These are phyloP conservation scores for Ypsolopha sequella DNA, from an alignment of 2,888 invertebrate species.

Conservation along the genomic window DNA sequence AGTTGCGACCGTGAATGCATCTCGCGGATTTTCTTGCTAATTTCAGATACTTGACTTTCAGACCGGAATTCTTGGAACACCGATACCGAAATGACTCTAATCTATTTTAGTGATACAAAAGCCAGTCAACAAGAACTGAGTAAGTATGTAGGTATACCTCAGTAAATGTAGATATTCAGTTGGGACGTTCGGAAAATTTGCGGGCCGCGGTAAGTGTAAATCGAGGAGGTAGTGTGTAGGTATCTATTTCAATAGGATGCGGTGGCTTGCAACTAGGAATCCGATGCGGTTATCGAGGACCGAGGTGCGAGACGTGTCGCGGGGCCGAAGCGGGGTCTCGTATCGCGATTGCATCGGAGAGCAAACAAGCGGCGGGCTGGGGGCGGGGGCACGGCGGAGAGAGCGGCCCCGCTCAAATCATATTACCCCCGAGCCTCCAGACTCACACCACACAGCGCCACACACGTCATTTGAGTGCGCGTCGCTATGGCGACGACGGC, in stretches of 20 bases:
- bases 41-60: too few relatives aligned
- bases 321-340: slow-evolving; percentile 29
- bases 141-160: background rate
- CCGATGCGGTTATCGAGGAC: slow-evolving; percentile 66
- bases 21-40: too few relatives aligned
- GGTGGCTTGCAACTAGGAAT: slow-evolving; percentile 66
- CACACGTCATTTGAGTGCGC: slow-evolving; percentile 78
- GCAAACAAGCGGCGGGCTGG: slow-evolving; percentile 65
- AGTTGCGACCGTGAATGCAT: too few relatives aligned
- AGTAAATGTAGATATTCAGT: background rate
- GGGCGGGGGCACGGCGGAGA: slow-evolving; percentile 24
- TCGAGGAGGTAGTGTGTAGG: slow-evolving; percentile 38
- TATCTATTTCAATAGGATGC: slow-evolving; percentile 66
- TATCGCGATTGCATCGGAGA: slow-evolving; percentile 71
- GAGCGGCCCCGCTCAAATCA: slow-evolving; percentile 52
- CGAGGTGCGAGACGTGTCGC: slow-evolving; percentile 49
- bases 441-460: slow-evolving; percentile 34
- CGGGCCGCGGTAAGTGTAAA: slow-evolving; percentile 22
- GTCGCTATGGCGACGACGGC: slow-evolving; percentile 78
- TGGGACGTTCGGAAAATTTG: background rate
- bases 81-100: too few relatives aligned
- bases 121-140: too few relatives aligned
- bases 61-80: too few relatives aligned
- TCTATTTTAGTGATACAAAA: too few relatives aligned
- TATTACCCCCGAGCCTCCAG: slow-evolving; percentile 61